Percentiles rank a stretch among this genome's conserved stretches.
Conservation (phyloP, 2,888 invertebrate genomes). For the Erannis defoliaria region DNA sequence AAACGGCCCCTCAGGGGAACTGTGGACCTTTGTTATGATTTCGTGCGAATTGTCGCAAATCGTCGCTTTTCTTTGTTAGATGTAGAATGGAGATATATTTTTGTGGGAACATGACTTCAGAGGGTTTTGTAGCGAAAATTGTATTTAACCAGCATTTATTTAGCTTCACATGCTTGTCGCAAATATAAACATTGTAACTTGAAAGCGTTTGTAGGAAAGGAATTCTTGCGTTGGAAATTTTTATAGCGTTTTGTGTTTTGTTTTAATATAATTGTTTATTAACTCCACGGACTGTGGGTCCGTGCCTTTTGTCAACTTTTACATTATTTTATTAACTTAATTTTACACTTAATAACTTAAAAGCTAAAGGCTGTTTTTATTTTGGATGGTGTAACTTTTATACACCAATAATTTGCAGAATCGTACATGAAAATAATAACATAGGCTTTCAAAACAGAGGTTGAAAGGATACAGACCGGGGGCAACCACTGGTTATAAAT, state of each 20-base stretch:
- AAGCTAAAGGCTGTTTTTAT: too few relatives aligned
- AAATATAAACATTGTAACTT: conserved; percentile 2
- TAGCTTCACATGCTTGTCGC: background rate
- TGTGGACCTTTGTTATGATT: conserved; percentile 24
- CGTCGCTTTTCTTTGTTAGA: conserved; percentile 20
- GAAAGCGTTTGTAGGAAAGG: background rate
- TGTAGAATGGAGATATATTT: conserved; percentile 17
- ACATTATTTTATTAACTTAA: too few relatives aligned
- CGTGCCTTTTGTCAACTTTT: too few relatives aligned
- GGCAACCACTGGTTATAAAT: too few relatives aligned
- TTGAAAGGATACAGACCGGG: too few relatives aligned
- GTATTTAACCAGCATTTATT: conserved; percentile 11
- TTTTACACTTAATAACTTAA: too few relatives aligned
- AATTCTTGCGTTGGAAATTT: background rate
- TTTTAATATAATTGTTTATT: background rate
- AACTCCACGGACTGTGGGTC: too few relatives aligned
- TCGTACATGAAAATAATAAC: too few relatives aligned
- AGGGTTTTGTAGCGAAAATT: conserved; percentile 7
- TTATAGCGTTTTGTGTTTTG: background rate
- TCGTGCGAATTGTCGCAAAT: conserved; percentile 32
- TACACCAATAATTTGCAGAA: too few relatives aligned
- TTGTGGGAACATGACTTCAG: conserved; percentile 13
- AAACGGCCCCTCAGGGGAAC: conserved; percentile 5
- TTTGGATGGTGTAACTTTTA: too few relatives aligned
- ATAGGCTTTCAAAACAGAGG: too few relatives aligned